Evolutionary conservation across 2,113 vertebrate species (phyloP), one percentile per base, ranked within the genome.

Genomic region (Bostrychus sinensis): DNA sequence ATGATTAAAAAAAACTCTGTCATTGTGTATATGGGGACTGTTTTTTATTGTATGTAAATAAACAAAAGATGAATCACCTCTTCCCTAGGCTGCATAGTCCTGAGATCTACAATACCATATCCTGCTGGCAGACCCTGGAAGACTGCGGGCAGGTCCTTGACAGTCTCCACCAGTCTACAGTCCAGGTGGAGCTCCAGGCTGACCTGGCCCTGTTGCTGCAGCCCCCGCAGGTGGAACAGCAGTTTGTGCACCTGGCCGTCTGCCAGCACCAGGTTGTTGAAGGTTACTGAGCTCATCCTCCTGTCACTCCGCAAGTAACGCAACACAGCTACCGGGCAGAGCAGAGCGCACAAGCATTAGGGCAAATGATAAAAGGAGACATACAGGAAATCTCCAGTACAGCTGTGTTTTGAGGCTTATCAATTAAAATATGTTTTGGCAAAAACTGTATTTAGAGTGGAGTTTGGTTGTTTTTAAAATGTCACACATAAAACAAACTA

Each of bases 191-290:
- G 78, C 65, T 98, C 95, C 25, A 94, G 14, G 0, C 92, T 90
- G 10, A 91, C 91, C 0, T 86, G 38, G 3, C 89, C 93, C 22
- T 77, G 84, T 56, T 89, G 92, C 72, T 93, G 95, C 81, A 98
- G 70, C 26, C 94, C 94, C 62, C 76, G 94, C 64, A 99, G 84
- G 87, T 93, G 94, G 81, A 99, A 91, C 42, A 98, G 89, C 56
- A 99, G 70, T 51, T 92, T 84, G 73, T 98, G 97, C n/a, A 93
- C 91, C 60, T 93, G 94, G 65, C 95, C 95, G 0, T 99, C 96
- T 0, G 96, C 95, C 82, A 99, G 82, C 32, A 90, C 94, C 62
- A 96, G 66, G 70, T 98, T 97, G 92, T 93, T 96, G 73, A 99
- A 96, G 86, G 95, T 93, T 70, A 96, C 92, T 0, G 96, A 93